Evolutionary conservation across 2,797 vertebrate genomes (phyloP), one percentile per base, ranked within the genome.

Genomic region (Tapera naevia): DNA sequence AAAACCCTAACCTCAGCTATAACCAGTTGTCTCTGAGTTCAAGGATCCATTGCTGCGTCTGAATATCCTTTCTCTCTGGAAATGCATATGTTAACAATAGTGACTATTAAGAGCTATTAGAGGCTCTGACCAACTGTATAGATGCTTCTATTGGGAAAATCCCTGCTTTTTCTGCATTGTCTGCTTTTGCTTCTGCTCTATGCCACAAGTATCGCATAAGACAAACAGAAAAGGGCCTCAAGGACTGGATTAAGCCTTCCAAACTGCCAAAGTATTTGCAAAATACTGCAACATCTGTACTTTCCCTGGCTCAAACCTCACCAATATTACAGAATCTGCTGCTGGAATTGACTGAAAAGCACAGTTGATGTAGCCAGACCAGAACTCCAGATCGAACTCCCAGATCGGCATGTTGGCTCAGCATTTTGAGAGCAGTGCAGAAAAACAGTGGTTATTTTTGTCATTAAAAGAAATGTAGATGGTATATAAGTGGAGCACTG

Each of bases 331-430:
- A 93, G 75, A 84, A 88, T 92, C 70, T 72, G 66, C 73, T 91
- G 86, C 87, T 91, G 82, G 82, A 95, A 70, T 4, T 79, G 80
- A 69, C 88, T 86, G 86, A 84, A 90, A 80, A 90, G 37, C 56
- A 75, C 58, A 86, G 75, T 41, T 89, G 73, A 88, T 89, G 35
- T 30, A 81, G 82, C 62, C 76, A 91, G 80, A 84, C 30, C 85
- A 97, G 89, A 94, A 89, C 89, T 93, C 80, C 54, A 79, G 72
- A 92, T 80, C 85, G 79, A 73, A 91, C 56, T 72, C 91, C 89
- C 94, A 93, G 80, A 89, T 64, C 14, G 27, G 62, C 50, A 18
- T 12, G 56, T 86, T 96, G 96, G 92, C 91, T 93, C 92, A 79
- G 76, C 18, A 30, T 79, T 80, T 91, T 86, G 91, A 92, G 82